Conservation (phyloP, 2,797 vertebrate species). For the Macropodus opercularis region DNA sequence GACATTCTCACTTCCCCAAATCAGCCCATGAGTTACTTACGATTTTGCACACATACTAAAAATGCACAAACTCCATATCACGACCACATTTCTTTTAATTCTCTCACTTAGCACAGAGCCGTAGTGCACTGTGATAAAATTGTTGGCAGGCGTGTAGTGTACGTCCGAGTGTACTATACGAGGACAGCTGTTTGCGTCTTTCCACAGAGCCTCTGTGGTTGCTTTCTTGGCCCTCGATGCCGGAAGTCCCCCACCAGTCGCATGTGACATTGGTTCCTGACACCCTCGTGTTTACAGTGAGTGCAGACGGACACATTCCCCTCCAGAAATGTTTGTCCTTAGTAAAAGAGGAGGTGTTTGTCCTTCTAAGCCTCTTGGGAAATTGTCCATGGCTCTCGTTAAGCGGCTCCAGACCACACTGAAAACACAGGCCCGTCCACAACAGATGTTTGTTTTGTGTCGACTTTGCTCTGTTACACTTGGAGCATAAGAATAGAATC, state of each 20-base stretch:
- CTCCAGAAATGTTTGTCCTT: slow-evolving; percentile 75
- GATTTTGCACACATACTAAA: slow-evolving; percentile 72
- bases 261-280: slow-evolving; percentile 78
- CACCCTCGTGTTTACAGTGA: slow-evolving; percentile 78
- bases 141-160: slow-evolving; percentile 21
- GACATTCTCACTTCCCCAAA: slow-evolving; percentile 89
- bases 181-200: slow-evolving; percentile 71
- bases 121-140: not conserved
- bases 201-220: slow-evolving; percentile 68
- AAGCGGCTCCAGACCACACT: slow-evolving; percentile 79
- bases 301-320: slow-evolving; percentile 64
- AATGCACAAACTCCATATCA: slow-evolving; percentile 16
- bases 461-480: slow-evolving; percentile 67
- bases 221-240: slow-evolving; percentile 64
- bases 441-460: slow-evolving; percentile 84
- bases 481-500: slow-evolving; percentile 78
- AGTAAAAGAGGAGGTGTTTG: slow-evolving; percentile 73
- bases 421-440: slow-evolving; percentile 78
- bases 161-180: slow-evolving; percentile 33
- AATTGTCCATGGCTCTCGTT: slow-evolving; percentile 74
- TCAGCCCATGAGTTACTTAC: slow-evolving; percentile 79
- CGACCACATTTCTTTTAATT: slow-evolving; percentile 8
- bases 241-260: slow-evolving; percentile 76
- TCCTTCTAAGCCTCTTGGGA: slow-evolving; percentile 74
- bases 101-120: not conserved